phyloP scores from a whole-genome alignment of 2,797 vertebrate genomes.

The Notolabrus celidotus region DNA sequence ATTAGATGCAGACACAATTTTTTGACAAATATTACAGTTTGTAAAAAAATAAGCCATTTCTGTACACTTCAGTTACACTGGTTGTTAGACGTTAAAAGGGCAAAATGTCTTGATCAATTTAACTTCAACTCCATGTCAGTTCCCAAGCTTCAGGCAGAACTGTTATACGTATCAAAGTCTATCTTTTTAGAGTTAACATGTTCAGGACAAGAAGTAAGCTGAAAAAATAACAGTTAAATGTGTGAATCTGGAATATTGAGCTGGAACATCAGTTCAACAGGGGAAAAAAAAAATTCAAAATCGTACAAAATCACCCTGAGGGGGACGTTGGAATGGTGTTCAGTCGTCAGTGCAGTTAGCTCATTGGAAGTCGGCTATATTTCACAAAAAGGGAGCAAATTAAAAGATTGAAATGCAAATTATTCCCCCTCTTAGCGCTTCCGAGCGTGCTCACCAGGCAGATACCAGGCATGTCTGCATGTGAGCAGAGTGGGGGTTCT shows the following conservation, averaged over 20 bases:
- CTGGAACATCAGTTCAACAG: conserved; percentile 49
- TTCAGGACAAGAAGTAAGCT: conserved; percentile 35
- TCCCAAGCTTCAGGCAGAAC: not conserved
- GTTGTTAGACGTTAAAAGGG: conserved; percentile 5
- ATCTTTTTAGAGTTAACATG: conserved; percentile 49
- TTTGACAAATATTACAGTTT: conserved; percentile 12
- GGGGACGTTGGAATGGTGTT: conserved; percentile 52
- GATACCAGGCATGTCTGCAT: conserved; percentile 30
- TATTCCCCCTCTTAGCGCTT: conserved; percentile 56
- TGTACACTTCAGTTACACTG: not conserved
- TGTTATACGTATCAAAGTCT: conserved; percentile 15
- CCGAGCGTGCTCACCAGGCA: conserved; percentile 37
- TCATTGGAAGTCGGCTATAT: conserved; percentile 56
- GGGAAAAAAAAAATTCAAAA: conserved; percentile 38
- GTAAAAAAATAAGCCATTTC: conserved; percentile 2
- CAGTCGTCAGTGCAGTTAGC: conserved; percentile 36
- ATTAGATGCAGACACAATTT: not conserved
- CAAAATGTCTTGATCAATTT: not conserved
- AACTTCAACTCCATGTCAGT: not conserved
- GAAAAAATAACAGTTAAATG: conserved; percentile 45
- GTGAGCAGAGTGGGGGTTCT: conserved; percentile 16
- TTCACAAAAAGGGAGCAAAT: conserved; percentile 69
- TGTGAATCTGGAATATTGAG: conserved; percentile 49
- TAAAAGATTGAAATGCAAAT: conserved; percentile 75
- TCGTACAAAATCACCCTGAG: conserved; percentile 45